Evolutionary conservation across 1,140 invertebrate species (phyloP), one percentile per base, ranked within the genome.

Genomic region (Drosophila bocki): DNA sequence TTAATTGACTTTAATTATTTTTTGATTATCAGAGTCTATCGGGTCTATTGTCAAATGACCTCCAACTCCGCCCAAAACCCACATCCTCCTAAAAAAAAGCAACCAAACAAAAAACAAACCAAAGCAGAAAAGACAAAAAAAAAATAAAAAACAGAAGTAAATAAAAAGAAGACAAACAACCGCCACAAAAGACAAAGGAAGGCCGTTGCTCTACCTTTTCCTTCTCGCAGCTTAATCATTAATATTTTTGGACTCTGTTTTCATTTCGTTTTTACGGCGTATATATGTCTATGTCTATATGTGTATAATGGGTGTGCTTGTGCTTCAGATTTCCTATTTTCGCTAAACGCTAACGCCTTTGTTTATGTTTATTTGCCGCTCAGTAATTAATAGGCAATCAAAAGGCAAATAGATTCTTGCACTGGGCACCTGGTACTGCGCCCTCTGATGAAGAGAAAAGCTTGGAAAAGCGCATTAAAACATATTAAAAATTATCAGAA

Each of bases 381-480:
- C 78, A 77, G 82, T 77, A 87, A 86, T 86, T 86, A 86, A 86
- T 87, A 87, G 76, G 79, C 82, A 82, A 87, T 80, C 83, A 65
- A 75, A 64, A 76, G 56, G 72, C 53, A 84, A 84, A 84, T 80
- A 84, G 64, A 79, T 74, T 57, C 44, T 50, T 19, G 48, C 13
- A 29, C 50, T 32, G 35, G 48, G 59, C 63, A 75, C 67, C 77
- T 70, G 54, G 39, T 22, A 54, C 17, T 13, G 29, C 29, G 11
- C 33, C 47, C 56, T 12, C 48, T 3, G 50, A 22, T 0, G 7
- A 37, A 22, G 51, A 54, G 51, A 22, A 54, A 37, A 22, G 13
- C 13, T 37, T 22, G 17, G 33, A 22, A 54, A 54, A 22, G 7
- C 33, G 13, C 12, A 32, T 29, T 50, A 9, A 5, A n/a, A 54